Evolutionary conservation across 2,113 vertebrate species (phyloP).

Genomic region (Ramphastos sulfuratus): DNA sequence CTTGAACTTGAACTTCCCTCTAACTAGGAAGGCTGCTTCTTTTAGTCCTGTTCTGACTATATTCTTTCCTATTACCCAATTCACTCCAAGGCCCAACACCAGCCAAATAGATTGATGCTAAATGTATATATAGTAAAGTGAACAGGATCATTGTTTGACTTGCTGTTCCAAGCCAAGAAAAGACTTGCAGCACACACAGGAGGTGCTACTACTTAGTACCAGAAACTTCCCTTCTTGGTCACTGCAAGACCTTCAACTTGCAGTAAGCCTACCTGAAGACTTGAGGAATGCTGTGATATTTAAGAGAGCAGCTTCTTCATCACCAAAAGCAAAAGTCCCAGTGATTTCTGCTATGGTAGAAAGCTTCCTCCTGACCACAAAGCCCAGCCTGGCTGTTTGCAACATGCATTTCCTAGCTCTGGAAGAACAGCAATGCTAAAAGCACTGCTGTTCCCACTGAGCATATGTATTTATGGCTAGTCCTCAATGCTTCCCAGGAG

Average conservation of each 20-base stretch:
- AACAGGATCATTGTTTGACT: not conserved
- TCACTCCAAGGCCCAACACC: not conserved
- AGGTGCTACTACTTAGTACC: not conserved
- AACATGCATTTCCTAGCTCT: not conserved
- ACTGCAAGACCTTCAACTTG: not conserved
- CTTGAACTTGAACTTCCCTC: not conserved
- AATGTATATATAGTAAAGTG: not conserved
- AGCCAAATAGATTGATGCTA: not conserved
- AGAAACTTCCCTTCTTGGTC: not conserved
- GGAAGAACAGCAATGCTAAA: not conserved
- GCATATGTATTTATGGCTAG: accelerated
- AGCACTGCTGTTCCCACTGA: not conserved
- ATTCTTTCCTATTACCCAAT: not conserved
- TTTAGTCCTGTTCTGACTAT: not conserved
- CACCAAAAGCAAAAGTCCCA: not conserved
- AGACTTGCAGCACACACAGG: not conserved
- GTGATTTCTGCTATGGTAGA: not conserved
- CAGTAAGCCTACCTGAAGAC: not conserved
- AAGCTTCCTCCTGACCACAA: not conserved
- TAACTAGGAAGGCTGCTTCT: not conserved
- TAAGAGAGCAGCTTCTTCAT: not conserved
- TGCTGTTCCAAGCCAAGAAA: not conserved
- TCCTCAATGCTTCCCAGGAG: not conserved
- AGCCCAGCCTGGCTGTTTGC: not conserved
- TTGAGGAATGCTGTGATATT: not conserved